These are phyloP conservation scores for Oxyura jamaicensis DNA, from an alignment of 2,113 vertebrate genomes.

Conservation along the genomic window DNA sequence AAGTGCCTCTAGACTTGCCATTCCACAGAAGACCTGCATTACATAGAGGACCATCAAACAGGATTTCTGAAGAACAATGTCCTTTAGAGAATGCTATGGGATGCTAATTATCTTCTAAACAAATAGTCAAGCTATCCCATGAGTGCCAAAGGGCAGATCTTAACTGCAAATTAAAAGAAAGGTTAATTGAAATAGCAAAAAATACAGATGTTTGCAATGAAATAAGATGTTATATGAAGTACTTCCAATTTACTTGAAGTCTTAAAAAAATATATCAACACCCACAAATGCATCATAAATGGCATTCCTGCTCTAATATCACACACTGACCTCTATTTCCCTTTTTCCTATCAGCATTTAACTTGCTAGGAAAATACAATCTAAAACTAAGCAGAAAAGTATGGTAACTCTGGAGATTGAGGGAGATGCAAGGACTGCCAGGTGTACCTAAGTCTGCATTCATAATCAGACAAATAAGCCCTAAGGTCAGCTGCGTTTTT, in stretches of 20 bases:
- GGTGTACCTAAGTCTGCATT: neutral
- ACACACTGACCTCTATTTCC: neutral
- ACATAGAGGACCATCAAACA: neutral
- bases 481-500: neutral
- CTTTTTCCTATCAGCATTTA: neutral
- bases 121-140: constrained; percentile 42
- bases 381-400: neutral
- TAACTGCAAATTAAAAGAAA: constrained; percentile 52
- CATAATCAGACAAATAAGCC: neutral
- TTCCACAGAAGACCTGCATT: constrained; percentile 9
- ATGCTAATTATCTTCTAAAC: constrained; percentile 54
- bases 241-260: neutral
- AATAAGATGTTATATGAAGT: constrained; percentile 31
- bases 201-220: constrained; percentile 63
- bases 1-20: neutral
- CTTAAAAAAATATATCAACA: neutral
- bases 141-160: constrained; percentile 33
- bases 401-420: neutral
- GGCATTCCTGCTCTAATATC: neutral
- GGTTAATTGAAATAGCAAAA: constrained; percentile 65
- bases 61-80: neutral
- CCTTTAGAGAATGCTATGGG: neutral
- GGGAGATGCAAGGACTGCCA: neutral
- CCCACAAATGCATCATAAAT: neutral
- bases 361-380: neutral